These are phyloP conservation scores for Pararge aegeria DNA, from an alignment of 1,140 invertebrate genomes.

Conservation along the genomic window DNA sequence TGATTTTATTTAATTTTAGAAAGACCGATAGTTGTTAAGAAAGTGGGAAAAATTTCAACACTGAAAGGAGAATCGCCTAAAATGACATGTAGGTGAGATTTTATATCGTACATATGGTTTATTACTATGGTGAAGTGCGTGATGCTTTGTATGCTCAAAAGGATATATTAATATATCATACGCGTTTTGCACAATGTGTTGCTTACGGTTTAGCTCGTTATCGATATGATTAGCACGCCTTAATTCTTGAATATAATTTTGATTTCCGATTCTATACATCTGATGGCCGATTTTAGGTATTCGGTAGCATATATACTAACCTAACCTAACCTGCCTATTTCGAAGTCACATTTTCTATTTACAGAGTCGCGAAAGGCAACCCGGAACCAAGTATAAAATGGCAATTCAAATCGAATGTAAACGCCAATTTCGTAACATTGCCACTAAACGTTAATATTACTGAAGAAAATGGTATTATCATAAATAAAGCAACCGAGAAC, in stretches of 20 bases:
- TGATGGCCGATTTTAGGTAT: too few species aligned
- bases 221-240: too few species aligned
- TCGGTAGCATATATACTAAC: too few species aligned
- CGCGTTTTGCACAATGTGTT: too few species aligned
- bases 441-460: conserved; percentile 25
- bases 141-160: too few species aligned
- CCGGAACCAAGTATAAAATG: conserved; percentile 51
- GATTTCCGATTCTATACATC: too few species aligned
- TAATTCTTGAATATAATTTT: too few species aligned
- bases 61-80: conserved; percentile 40
- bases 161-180: too few species aligned
- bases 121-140: too few species aligned
- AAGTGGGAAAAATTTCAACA: conserved; percentile 21
- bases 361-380: conserved; percentile 49
- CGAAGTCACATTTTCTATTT: too few species aligned
- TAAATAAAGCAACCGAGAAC: conserved; percentile 29
- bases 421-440: conserved; percentile 24
- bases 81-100: conserved; percentile 73
- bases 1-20: conserved; percentile 46
- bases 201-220: too few species aligned
- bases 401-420: conserved; percentile 32
- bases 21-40: conserved; percentile 43
- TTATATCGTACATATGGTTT: conserved; percentile 22
- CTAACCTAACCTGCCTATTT: too few species aligned
- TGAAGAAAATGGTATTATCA: conserved; percentile 20